Evolutionary conservation across 1,140 invertebrate genomes (phyloP), one percentile per base, ranked within the genome.

Genomic region (Eupristina koningsbergeri): DNA sequence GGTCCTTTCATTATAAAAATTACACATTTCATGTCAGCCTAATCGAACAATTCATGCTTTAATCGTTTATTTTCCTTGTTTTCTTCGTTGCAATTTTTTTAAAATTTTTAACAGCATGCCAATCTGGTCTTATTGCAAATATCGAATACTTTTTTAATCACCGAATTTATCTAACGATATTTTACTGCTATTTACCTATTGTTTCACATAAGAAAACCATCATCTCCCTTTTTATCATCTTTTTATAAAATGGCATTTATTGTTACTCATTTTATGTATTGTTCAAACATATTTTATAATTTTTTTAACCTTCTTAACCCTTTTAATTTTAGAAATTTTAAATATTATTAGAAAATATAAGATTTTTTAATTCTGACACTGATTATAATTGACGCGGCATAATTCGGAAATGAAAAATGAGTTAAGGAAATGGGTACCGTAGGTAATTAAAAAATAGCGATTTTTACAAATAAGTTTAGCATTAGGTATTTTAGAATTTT

Each of bases 1-100:
- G 81, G 41, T 61, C 69, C 76, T 67, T 74, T 74, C 47, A 84
- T 80, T 79, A 74, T 78, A 31, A 79, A 80, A 47, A 80, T 74
- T 84, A 53, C 36, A 79, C 50, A 2, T 13, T 36, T 73, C 39
- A 31, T 31, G 39, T 26, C 76, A 13, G 36, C 19, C 64, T 84
- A 80, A 84, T 84, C 82, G 82, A 84, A 84, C 64, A 22, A 71
- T 74, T 73, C 39, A 31, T 5, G 53, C 53, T n/a, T 17, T 36
- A 53, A 36, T 3, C 47, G 15, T 50, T 11, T 5, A 45, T 45
- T 22, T 29, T 26, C 31, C 13, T 19, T 34, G 63, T 67, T 0
- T 8, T 8, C 13, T 15, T 67, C 29, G 63, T 19, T 71, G 29
- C 9, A n/a, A n/a, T n/a, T n/a, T 77, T 58, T 77, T 34, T 22